Evolutionary conservation across 2,888 invertebrate genomes (phyloP), one percentile per base, ranked within the genome.

Genomic region (Ernsta delagoae): DNA sequence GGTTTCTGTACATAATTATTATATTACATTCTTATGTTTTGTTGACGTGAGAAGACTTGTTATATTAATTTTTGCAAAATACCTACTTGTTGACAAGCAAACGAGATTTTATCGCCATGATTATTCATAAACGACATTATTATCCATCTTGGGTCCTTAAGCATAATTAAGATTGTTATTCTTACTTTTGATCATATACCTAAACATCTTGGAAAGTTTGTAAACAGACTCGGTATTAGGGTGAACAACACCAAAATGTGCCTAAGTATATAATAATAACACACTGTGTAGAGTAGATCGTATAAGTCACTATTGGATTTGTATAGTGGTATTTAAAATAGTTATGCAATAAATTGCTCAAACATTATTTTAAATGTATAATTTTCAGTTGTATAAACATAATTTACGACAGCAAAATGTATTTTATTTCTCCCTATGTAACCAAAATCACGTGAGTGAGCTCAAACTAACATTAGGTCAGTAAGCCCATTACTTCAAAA

Each of bases 381-480:
- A 67, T 67, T 62, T 64, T 67, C 61, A 34, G 61, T 48, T 67
- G 61, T 67, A 67, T 62, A 67, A 67, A 67, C 61, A 67, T 62
- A 48, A 56, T 61, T 60, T 60, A 67, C 66, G 24, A 31, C 4
- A 2, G 31, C 4, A 31, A 31, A 31, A 31, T 31, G 31, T 31
- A 31, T 31, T 31, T 31, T 31, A 31, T 31, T 31, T 31, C 2
- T 31, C 31, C 31, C 31, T 31, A 31, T 31, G 4, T 31, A 31
- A 31, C 3, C 31, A 31, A 31, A 31, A 31, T 31, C 0, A 31
- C 31, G 31, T 31, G 31, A 31, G 31, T 31, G 31, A 31, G 31
- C 31, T 3, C 31, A 31, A 31, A 31, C 31, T 31, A 31, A 31
- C 2, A 31, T 31, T 31, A 31, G 31, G 31, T 31, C 4, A 31